Conservation (phyloP, 1,140 invertebrate species). For the Pararge aegeria region DNA sequence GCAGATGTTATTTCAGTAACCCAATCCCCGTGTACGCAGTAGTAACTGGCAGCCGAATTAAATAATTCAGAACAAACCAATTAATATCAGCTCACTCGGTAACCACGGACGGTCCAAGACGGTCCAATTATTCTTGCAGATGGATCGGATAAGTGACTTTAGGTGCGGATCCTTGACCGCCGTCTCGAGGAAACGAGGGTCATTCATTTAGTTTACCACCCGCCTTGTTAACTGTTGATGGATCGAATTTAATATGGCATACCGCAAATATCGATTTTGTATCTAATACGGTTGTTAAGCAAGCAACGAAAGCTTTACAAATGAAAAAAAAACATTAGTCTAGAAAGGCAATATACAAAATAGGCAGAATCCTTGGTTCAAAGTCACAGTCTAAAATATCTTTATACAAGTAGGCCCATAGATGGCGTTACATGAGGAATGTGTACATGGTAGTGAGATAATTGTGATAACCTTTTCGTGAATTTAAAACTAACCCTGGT, state of each 20-base stretch:
- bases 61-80: slow-evolving; percentile 46
- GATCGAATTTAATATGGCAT: slow-evolving; percentile 17
- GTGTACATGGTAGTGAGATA: no score
- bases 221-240: slow-evolving; percentile 38
- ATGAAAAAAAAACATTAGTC: no score
- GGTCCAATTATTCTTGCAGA: slow-evolving; percentile 44
- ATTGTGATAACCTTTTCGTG: no score
- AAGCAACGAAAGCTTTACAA: no score
- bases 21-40: slow-evolving; percentile 16
- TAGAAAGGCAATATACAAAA: no score
- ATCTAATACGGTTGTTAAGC: background rate
- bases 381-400: no score
- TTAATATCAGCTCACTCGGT: slow-evolving; percentile 40
- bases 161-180: slow-evolving; percentile 45
- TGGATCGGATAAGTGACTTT: slow-evolving; percentile 43
- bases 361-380: no score
- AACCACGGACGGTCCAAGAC: slow-evolving; percentile 38
- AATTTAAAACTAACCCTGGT: no score
- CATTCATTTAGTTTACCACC: slow-evolving; percentile 37
- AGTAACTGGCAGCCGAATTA: slow-evolving; percentile 28
- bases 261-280: slow-evolving; percentile 20
- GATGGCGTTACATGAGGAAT: no score
- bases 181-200: slow-evolving; percentile 41
- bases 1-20: background rate
- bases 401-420: no score